Base-by-base conservation (phyloP, 2,113 vertebrate species). In the Natator depressus region DNA sequence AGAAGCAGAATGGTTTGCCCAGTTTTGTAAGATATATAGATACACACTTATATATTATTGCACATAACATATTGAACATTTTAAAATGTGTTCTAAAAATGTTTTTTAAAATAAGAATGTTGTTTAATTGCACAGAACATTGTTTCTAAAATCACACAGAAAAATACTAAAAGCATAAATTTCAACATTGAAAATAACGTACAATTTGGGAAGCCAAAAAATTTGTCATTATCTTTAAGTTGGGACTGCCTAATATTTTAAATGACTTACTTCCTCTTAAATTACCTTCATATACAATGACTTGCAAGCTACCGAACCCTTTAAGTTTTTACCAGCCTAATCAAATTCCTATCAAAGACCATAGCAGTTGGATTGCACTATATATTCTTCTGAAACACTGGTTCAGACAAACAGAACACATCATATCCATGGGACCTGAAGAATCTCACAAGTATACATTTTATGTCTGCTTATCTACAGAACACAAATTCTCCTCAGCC, bases 321-420 rank as follows among this genome's bases (percentile, higher is more conserved):
- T 89, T 62, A 72, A n/a, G 51, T 51, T 95, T 94, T 94, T 94
- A 92, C 20, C 35, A 90, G 55, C 12, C 14, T 31, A 42, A 65
- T 84, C 93, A 72, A 93, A 90, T 72, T 89, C 38, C 55, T 42
- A 55, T 69, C 89, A 59, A 38, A 69, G 90, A 53, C 85, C 96
- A 94, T 38, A 88, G 72, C 88, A 76, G 80, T 91, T 95, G 95
- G 72, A 94, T 57, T 46, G 84, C 62, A 89, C 76, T 83, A 94
- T 92, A 47, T 62, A 55, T 49, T 91, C 57, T 42, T 82, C 81
- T 90, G 82, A 85, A 94, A 95, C 35, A 46, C n/a, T 13, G 8
- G 38, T 51, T 65, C 82, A 88, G 51, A 92, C n/a, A 94, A 94
- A 78, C 19, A 78, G 42, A 78, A 57, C 31, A 35, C 53, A 97